Evolutionary conservation across 2,113 vertebrate genomes (phyloP), one percentile per base, ranked within the genome.

Genomic region (Galbula dea): DNA sequence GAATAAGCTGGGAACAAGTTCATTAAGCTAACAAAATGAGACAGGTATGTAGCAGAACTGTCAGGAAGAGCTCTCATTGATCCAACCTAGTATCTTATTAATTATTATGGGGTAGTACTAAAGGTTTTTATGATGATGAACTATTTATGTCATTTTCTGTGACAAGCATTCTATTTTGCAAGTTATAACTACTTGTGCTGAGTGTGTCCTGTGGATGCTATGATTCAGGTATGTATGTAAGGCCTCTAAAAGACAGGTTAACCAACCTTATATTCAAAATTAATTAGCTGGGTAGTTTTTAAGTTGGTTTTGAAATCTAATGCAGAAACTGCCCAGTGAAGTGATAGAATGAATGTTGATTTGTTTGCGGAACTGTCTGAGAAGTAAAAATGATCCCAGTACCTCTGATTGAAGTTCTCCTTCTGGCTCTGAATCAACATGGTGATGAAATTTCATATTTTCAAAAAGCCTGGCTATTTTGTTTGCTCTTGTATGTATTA

Each of bases 1-100:
- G 51, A 66, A 48, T 86, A 63, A 77, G 39, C 46, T 94, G 59
- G 72, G 24, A 83, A 88, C 79, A 81, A 86, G 75, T 80, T 89
- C 62, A 83, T 80, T 77, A 94, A 85, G 52, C 45, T 89, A 93
- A 91, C 58, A 71, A 76, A 96, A 86, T 43, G 67, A 83, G 82
- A 86, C 55, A 91, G 49, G 67, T 86, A 27, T 55, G 72, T 30
- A 66, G 75, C 67, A 80, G 85, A 83, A 71, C 36, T 74, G 85
- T 67, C 87, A 88, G 85, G 37, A 76, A 54, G 46, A 84, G 58
- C 77, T 63, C 84, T 59, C 41, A 59, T 13, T 81, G 88, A 81
- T 83, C n/a, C 46, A 71, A 6, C 63, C 71, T 48, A 29, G 26
- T 48, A 43, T 71, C 83, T 77, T 88, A 29, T 45, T 74, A 88